Percentiles rank a stretch among this genome's conserved stretches.
These are phyloP conservation scores for Petrocephalus zakoni DNA, from an alignment of 2,113 vertebrate genomes.

Conservation along the genomic window DNA sequence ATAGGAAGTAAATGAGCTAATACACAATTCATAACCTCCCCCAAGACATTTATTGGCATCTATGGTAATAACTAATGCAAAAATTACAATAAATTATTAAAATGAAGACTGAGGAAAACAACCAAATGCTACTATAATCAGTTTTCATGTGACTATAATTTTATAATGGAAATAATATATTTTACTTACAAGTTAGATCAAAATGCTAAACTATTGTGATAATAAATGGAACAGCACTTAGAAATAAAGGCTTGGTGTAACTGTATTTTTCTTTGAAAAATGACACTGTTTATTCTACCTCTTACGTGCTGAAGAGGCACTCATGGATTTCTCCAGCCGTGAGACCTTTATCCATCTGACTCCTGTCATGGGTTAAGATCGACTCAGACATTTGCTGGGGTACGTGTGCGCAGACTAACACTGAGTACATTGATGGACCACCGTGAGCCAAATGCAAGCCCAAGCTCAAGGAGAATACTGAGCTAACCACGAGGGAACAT, in stretches of 20 bases:
- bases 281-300: not conserved
- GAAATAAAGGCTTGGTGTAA: not conserved
- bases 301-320: too few species aligned
- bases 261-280: not conserved
- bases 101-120: constrained; percentile 3
- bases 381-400: not conserved
- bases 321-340: not conserved
- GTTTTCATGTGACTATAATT: not conserved
- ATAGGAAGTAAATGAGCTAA: not conserved
- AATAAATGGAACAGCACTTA: not conserved
- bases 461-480: not conserved
- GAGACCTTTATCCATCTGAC: not conserved
- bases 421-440: not conserved
- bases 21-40: not conserved
- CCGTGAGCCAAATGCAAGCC: not conserved
- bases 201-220: not conserved
- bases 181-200: not conserved
- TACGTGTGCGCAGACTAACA: not conserved
- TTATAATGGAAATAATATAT: not conserved
- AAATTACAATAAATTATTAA: constrained; percentile 9
- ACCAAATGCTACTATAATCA: not conserved
- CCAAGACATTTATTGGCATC: constrained; percentile 3
- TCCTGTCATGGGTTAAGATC: not conserved
- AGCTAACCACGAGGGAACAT: not conserved
- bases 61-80: constrained; percentile 7